phyloP scores from a whole-genome alignment of 2,888 invertebrate species.

The Lasius platythorax region DNA sequence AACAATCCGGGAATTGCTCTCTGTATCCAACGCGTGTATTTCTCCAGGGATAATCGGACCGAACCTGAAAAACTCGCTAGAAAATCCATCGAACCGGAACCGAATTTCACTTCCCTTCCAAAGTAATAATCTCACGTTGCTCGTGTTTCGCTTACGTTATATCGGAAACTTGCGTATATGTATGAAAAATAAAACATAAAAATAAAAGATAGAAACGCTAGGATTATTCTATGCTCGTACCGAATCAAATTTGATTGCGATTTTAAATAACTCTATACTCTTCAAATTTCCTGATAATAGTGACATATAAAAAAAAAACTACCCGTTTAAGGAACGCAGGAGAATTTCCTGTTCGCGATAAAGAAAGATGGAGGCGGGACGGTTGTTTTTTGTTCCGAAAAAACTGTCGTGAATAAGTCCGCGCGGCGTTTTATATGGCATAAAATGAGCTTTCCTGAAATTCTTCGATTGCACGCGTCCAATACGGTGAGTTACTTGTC shows the following conservation, averaged over 20 bases:
- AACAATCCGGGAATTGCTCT: slow-evolving; percentile 74
- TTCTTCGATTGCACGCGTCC: slow-evolving; percentile 26
- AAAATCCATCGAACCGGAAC: slow-evolving; percentile 41
- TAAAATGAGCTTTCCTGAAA: slow-evolving; percentile 20
- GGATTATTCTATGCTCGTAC: background rate
- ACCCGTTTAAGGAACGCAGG: background rate
- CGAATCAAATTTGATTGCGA: background rate
- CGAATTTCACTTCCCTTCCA: slow-evolving; percentile 21
- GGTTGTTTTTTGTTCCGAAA: background rate
- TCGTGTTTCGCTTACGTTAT: slow-evolving; percentile 37
- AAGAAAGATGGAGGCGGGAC: background rate
- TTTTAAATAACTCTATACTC: background rate
- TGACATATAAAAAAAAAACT: background rate
- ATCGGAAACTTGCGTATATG: background rate
- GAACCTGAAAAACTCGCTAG: background rate
- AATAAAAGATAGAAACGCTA: background rate
- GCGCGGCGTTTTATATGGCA: slow-evolving; percentile 7
- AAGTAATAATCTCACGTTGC: slow-evolving; percentile 48
- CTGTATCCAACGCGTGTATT: slow-evolving; percentile 66
- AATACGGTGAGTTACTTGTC: slow-evolving; percentile 37
- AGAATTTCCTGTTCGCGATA: background rate
- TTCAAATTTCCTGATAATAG: background rate
- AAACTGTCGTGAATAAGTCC: background rate
- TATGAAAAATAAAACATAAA: background rate
- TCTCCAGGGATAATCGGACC: slow-evolving; percentile 69